Conservation (phyloP, 92 coral and sea anemone species). For the Paramuricea clavata region DNA sequence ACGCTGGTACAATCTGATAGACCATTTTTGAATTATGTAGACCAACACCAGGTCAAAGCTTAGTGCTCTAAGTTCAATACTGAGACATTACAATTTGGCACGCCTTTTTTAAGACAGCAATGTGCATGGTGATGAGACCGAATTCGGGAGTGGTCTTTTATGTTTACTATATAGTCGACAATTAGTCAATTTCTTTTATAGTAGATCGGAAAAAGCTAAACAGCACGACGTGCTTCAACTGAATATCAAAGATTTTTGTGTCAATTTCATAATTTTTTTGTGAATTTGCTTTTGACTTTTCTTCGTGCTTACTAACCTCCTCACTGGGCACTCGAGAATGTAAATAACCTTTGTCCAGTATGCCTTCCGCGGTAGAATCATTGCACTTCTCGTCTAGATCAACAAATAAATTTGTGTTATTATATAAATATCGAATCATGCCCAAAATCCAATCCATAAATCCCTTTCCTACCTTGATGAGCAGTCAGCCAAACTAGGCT, state of each 20-base stretch:
- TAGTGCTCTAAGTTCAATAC: too few relatives aligned
- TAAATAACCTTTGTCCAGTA: neutral
- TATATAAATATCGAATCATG: neutral
- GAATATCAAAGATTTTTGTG: too few relatives aligned
- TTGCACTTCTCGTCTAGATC: neutral
- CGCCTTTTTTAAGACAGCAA: too few relatives aligned
- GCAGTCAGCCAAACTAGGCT: constrained; percentile 37
- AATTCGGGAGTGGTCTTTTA: too few relatives aligned
- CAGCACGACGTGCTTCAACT: neutral
- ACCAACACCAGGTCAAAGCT: too few relatives aligned
- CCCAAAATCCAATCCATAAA: neutral
- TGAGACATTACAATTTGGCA: too few relatives aligned
- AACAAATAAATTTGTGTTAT: neutral
- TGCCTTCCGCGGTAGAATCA: neutral
- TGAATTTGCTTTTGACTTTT: constrained; percentile 1
- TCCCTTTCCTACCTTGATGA: neutral
- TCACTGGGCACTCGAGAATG: neutral
- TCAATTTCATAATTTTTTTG: neutral
- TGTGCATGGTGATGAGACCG: too few relatives aligned
- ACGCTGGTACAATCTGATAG: too few relatives aligned
- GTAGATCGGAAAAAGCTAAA: neutral
- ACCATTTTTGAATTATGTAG: too few relatives aligned
- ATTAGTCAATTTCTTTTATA: neutral
- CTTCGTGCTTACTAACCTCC: neutral
- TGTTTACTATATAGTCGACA: too few relatives aligned